Percentiles rank a stretch among this genome's conserved stretches.
Conservation (phyloP, 1,140 invertebrate species). For the Chlorops oryzae region DNA sequence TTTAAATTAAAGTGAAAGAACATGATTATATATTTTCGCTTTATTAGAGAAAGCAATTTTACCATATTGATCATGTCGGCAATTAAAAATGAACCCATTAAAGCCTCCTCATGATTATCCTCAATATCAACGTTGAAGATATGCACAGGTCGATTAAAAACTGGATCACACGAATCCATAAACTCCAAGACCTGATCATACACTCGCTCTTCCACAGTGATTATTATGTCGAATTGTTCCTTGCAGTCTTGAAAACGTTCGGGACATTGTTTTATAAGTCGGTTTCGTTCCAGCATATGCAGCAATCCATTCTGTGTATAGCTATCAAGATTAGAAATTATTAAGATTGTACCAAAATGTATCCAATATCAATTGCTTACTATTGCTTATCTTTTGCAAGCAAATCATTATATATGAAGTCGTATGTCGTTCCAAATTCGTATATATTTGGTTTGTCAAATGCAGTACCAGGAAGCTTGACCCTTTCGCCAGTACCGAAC, state of each 20-base stretch:
- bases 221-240: slow-evolving; percentile 93
- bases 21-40: too few relatives aligned
- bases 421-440: slow-evolving; percentile 94
- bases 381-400: slow-evolving; percentile 79
- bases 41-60: too few relatives aligned
- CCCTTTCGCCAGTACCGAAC: slow-evolving; percentile 95
- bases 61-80: slow-evolving; percentile 89
- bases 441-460: slow-evolving; percentile 96
- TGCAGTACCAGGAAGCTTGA: slow-evolving; percentile 93
- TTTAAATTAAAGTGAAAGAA: too few relatives aligned
- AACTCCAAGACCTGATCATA: slow-evolving; percentile 90
- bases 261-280: slow-evolving; percentile 88
- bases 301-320: slow-evolving; percentile 98
- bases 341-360: too few relatives aligned
- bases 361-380: too few relatives aligned
- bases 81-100: slow-evolving; percentile 98
- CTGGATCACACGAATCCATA: slow-evolving; percentile 64
- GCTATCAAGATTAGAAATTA: slow-evolving; percentile 49
- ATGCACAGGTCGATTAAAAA: slow-evolving; percentile 82
- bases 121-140: slow-evolving; percentile 98
- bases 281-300: slow-evolving; percentile 97
- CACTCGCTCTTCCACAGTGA: slow-evolving; percentile 97
- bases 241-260: slow-evolving; percentile 88
- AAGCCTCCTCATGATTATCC: slow-evolving; percentile 99
- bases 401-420: slow-evolving; percentile 96